Evolutionary conservation across 2,888 invertebrate genomes (phyloP), one percentile per base, ranked within the genome.

Genomic region (Cerceris ruficornis): DNA sequence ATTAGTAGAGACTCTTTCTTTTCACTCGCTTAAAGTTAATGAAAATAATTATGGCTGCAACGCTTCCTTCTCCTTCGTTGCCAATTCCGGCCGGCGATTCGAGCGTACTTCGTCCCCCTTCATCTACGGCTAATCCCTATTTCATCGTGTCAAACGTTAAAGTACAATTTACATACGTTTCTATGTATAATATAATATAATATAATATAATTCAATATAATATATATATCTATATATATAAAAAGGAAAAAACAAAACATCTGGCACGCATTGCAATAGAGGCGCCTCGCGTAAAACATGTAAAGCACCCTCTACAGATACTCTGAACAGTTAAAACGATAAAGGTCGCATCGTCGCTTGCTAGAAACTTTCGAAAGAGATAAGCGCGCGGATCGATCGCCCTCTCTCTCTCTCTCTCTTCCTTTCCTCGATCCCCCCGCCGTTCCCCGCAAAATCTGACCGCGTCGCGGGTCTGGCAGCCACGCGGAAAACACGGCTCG

Each of bases 1-100:
- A 80, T 76, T 46, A 52, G 66, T 65, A 79, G 72, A 75, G 41
- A 58, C 46, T 59, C 49, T 57, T 57, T 77, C 50, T 64, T 52
- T 14, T 52, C 49, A 17, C 62, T 50, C 39, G 13, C 9, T 39
- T 57, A 57, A 11, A 66, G 14, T 70, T 58, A 46, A 66, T 41
- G 9, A 11, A 69, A n/a, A 8, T 39, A 59, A 43, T 61, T 65
- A 69, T 71, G 69, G 49, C 50, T 74, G 55, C 50, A 46, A 39
- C 43, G 46, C 46, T 64, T 55, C 50, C 17, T 66, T 54, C 49
- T 14, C 4, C n/a, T 42, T 11, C 61, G 11, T 9, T 9, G 15
- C 28, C 42, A 42, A 69, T 4, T 41, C 15, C 61, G 28, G 54
- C 42, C 43, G 60, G 71, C 14, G 57, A 61, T 57, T 52, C 50